Evolutionary conservation across 2,888 invertebrate genomes (phyloP).

Genomic region (Drosophila nr. perissopoda): DNA sequence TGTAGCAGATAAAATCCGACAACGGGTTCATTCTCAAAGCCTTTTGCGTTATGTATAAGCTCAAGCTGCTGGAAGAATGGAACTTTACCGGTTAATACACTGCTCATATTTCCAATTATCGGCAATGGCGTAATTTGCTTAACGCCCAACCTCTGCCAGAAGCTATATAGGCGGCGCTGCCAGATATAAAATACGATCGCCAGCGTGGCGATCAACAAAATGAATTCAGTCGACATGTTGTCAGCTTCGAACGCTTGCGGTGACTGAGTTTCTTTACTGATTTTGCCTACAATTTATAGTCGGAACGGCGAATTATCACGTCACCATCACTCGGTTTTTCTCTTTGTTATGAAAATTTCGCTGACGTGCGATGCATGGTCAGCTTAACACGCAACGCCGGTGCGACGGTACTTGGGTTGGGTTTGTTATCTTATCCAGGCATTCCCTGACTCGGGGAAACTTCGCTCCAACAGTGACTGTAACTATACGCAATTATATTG

Average conservation of each 20-base stretch:
- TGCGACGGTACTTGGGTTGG: too few species aligned
- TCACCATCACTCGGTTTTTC: background rate
- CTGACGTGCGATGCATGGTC: background rate
- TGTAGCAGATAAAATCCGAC: constrained; percentile 83
- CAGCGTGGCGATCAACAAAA: constrained; percentile 37
- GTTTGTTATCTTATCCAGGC: too few species aligned
- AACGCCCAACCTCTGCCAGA: constrained; percentile 81
- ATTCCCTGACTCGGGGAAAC: too few species aligned
- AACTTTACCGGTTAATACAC: constrained; percentile 68
- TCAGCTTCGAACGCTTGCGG: background rate
- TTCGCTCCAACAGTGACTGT: too few species aligned
- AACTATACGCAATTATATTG: too few species aligned
- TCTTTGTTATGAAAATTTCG: constrained; percentile 2
- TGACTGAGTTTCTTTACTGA: constrained; percentile 22
- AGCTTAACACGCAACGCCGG: too few species aligned
- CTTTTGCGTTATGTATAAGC: constrained; percentile 60
- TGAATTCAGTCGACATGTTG: constrained; percentile 50
- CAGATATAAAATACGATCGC: constrained; percentile 60
- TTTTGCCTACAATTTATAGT: background rate
- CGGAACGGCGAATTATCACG: background rate
- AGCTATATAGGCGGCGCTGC: constrained; percentile 58
- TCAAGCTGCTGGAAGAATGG: constrained; percentile 77
- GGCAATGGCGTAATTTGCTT: constrained; percentile 77
- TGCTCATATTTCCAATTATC: constrained; percentile 83
- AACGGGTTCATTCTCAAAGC: constrained; percentile 65